Percentiles rank a stretch among this genome's conserved stretches.
phyloP scores from a whole-genome alignment of 2,797 vertebrate species.

The Odontamblyopus rebecca region DNA sequence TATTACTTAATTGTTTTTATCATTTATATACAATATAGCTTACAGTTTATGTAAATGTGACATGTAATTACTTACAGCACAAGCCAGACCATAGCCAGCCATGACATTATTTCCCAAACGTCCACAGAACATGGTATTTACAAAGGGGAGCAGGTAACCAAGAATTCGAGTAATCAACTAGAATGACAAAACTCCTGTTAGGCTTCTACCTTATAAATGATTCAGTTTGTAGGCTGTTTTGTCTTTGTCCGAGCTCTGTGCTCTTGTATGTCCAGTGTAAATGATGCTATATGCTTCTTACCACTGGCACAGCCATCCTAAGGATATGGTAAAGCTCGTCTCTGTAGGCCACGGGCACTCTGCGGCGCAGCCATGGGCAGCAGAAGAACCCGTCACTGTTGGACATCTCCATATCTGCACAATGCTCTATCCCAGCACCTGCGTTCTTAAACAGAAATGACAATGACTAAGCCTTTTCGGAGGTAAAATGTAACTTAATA shows the following conservation, averaged over 20 bases:
- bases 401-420: conserved; percentile 50
- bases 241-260: neutral
- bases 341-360: conserved; percentile 60
- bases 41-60: no score
- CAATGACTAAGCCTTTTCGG: conserved; percentile 34
- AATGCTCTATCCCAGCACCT: neutral
- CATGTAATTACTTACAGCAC: conserved; percentile 62
- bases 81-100: conserved; percentile 76
- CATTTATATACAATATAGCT: neutral
- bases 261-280: neutral
- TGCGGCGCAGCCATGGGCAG: conserved; percentile 53
- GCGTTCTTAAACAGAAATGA: conserved; percentile 8
- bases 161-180: conserved; percentile 73
- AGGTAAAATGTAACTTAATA: conserved; percentile 62
- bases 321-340: conserved; percentile 77
- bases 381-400: conserved; percentile 62
- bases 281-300: conserved; percentile 46
- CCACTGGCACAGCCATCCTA: conserved; percentile 77
- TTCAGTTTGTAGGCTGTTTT: no score
- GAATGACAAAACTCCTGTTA: conserved; percentile 36
- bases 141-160: conserved; percentile 71
- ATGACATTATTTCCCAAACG: conserved; percentile 76
- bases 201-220: neutral
- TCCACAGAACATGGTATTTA: conserved; percentile 78
- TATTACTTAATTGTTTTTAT: neutral